Conservation (phyloP, 2,797 vertebrate genomes). For the Chaetophractus vellerosus region DNA sequence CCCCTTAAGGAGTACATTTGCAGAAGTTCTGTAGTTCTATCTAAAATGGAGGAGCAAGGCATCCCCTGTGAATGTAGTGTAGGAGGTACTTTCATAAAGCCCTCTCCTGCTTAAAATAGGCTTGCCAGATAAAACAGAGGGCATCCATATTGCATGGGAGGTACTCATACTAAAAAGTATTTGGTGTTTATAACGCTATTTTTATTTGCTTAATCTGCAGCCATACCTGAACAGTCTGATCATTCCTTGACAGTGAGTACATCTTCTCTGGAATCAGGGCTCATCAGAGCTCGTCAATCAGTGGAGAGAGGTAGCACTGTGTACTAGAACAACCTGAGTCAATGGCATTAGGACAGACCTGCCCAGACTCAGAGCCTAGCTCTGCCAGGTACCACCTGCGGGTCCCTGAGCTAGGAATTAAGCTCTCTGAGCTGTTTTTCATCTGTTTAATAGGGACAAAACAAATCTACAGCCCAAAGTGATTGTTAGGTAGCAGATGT, state of each 20-base stretch:
- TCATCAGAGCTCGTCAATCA: background rate
- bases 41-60: background rate
- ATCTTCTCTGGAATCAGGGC: background rate
- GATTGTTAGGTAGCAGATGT: slow-evolving; percentile 43
- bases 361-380: background rate
- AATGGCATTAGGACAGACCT: background rate
- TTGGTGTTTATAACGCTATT: background rate
- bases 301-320: rapidly evolving
- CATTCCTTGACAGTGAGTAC: background rate
- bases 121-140: slow-evolving; percentile 34
- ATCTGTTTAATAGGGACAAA: background rate
- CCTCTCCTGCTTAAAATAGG: background rate
- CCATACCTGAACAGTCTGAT: background rate
- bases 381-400: background rate
- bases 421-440: background rate
- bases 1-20: background rate
- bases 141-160: background rate
- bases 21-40: slow-evolving; percentile 9
- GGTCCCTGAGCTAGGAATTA: background rate
- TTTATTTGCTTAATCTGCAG: slow-evolving; percentile 11
- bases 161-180: slow-evolving; percentile 22
- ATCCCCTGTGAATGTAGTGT: background rate
- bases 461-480: background rate
- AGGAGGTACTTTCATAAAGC: slow-evolving; percentile 5
- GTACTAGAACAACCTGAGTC: background rate